Base-by-base conservation (phyloP, 2,888 invertebrate genomes). In the Protonemura montana region DNA sequence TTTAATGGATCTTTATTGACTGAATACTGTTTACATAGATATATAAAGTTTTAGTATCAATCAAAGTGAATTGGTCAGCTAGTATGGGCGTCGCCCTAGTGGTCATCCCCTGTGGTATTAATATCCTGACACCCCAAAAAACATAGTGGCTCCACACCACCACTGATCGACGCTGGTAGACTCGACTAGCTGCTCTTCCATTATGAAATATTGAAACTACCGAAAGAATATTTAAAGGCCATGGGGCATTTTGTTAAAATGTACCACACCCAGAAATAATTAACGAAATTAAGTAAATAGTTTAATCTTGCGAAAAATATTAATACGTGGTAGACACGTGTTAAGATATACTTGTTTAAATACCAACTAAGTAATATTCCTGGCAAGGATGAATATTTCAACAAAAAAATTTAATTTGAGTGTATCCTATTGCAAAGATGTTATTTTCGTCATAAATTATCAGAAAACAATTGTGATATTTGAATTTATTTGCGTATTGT, bases 251-350 rank as follows among this genome's bases (percentile, higher is more conserved):
- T 59, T 59, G 59, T 59, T 59, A 21, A 21, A 59, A 13, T 13
- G 27, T n/a, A 81, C 81, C 81, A 81, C 81, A 81, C 81, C 81
- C 81, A 30, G 0, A 81, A 81, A 81, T 81, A 28, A 81, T 81
- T 81, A 28, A 81, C 81, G 81, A 29, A 81, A 81, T 81, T 81
- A 81, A 81, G 29, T 21, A 81, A 81, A 81, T 81, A 1, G 59
- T 59, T 59, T 59, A 7, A 3, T 10, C 59, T 59, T 10, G 59
- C 7, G 59, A 59, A 59, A 59, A 59, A 59, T 59, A 59, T 10
- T 21, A 13, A 59, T 21, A 21, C 7, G 13, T 59, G 7, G 59
- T 59, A n/a, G n/a, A n/a, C n/a, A n/a, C n/a, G 59, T 59, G 35
- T 10, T 59, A 16, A 59, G 21, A 21, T 59, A 59, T 59, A 59